Evolutionary conservation across 2,888 invertebrate genomes (phyloP), one percentile per base, ranked within the genome.

Genomic region (Meganola albula): DNA sequence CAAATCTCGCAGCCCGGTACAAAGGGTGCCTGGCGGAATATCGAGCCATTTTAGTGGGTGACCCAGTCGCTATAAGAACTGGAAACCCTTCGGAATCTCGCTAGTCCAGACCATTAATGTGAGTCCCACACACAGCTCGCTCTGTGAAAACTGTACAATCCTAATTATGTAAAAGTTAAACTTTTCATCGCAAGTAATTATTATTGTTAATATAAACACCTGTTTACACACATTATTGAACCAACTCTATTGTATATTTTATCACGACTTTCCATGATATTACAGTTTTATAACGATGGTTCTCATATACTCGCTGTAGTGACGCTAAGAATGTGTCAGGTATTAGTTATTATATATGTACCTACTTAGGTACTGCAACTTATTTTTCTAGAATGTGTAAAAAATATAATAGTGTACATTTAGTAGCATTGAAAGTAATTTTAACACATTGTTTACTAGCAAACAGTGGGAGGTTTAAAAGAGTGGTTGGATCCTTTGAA

Each of bases 401-500:
- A 38, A 45, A 37, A 46, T 42, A 40, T 13, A 38, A 38, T 34
- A 23, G n/a, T 2, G 14, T 33, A 10, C 18, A 28, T 32, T 44
- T 37, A 32, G 10, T 27, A 25, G n/a, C 40, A 28, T 16, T 43
- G 24, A 26, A 41, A 41, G 40, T 44, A 37, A 20, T 40, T 42
- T 47, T 33, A 32, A 42, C 31, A 58, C 26, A 48, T 38, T 48
- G 34, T 53, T 35, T 53, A 16, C 55, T 44, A 8, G 33, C 39
- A 30, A 28, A 31, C 14, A 49, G 44, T 45, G 50, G 63, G 22
- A 72, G 84, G 60, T 58, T 79, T 12, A 83, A 74, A 52, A 62
- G 84, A 57, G 71, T 84, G 24, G 54, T 83, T 31, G 72, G 69
- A 18, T 84, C 75, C 16, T 34, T 36, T 16, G 64, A 67, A 41